A percentile compares a stretch with the other conserved stretches of the same genome.
These are phyloP conservation scores for Agapostemon virescens DNA, from an alignment of 2,888 invertebrate species.

Conservation along the genomic window DNA sequence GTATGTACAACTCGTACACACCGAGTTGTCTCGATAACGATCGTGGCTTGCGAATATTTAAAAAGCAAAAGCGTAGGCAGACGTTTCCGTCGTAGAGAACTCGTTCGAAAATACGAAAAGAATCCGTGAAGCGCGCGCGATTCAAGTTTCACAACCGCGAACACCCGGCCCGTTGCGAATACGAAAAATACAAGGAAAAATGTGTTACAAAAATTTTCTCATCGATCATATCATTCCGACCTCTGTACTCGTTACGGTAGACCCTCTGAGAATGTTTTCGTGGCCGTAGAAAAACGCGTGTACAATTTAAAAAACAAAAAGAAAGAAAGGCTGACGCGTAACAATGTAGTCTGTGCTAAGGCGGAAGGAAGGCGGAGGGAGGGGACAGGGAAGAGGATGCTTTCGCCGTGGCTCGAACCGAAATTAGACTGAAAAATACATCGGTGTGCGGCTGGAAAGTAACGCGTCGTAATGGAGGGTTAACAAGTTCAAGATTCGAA, in stretches of 20 bases:
- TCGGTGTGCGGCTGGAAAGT: background rate
- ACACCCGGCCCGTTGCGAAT: no score
- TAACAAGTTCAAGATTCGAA: constrained; percentile 13
- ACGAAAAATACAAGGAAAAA: no score
- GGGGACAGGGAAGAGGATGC: background rate
- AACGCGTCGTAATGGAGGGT: background rate
- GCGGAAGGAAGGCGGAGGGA: background rate
- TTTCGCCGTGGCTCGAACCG: background rate
- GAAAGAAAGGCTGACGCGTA: no score
- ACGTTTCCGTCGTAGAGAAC: background rate
- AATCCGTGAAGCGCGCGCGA: background rate
- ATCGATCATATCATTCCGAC: no score
- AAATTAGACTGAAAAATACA: background rate
- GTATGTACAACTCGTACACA: background rate
- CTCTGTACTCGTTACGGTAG: background rate
- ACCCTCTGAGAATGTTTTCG: background rate
- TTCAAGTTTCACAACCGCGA: background rate
- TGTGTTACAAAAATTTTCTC: background rate
- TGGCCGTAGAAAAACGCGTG: background rate
- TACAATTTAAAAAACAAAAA: background rate
- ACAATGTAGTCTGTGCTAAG: background rate
- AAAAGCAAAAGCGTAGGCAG: background rate
- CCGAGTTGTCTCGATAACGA: background rate
- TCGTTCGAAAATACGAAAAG: background rate
- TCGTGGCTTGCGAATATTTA: background rate